These are phyloP conservation scores for Cardiocondyla obscurior DNA, from an alignment of 1,140 invertebrate genomes.

Conservation along the genomic window DNA sequence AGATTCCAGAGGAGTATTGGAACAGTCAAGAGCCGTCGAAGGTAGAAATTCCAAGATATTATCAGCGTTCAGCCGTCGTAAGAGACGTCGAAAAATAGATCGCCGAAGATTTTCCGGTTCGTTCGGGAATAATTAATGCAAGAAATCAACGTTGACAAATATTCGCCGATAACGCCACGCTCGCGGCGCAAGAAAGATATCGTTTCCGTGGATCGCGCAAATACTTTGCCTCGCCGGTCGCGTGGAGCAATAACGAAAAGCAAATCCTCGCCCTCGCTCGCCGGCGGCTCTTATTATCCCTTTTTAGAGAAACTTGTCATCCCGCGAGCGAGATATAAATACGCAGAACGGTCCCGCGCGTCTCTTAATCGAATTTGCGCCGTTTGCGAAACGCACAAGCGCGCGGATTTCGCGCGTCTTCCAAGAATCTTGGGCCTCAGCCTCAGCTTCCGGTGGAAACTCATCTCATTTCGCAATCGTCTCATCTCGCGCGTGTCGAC, in stretches of 20 bases:
- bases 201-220: not conserved
- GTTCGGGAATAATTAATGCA: too few species aligned
- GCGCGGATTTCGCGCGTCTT: not conserved
- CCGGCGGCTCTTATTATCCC: not conserved
- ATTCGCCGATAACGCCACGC: not conserved
- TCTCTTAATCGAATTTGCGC: conserved; percentile 12
- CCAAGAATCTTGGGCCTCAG: too few species aligned
- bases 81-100: not conserved
- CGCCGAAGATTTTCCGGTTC: too few species aligned
- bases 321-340: conserved; percentile 47
- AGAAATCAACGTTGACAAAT: not conserved
- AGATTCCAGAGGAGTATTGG: too few species aligned
- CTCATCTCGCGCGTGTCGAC: not conserved
- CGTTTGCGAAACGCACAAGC: not conserved
- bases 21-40: too few species aligned
- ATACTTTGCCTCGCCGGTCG: not conserved
- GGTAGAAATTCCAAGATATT: too few species aligned
- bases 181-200: not conserved
- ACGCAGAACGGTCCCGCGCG: not conserved
- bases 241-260: not conserved
- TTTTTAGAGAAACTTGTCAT: conserved; percentile 47
- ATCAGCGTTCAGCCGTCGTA: too few species aligned
- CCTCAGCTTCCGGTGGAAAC: not conserved
- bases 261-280: not conserved
- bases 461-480: not conserved